Evolutionary conservation across 2,113 vertebrate species (phyloP).

Genomic region (Pantherophis guttatus): DNA sequence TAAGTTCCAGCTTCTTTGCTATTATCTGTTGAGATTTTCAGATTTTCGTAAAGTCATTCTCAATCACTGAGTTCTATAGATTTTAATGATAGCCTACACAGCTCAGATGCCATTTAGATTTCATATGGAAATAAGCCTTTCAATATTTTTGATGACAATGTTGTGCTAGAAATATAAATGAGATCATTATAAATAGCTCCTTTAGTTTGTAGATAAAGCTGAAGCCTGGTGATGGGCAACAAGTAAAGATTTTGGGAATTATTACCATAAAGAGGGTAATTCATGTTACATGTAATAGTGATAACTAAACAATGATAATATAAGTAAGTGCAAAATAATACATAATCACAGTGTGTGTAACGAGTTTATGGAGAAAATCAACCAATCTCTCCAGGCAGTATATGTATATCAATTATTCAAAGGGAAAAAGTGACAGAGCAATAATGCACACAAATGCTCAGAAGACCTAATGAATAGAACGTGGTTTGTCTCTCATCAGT

Average conservation of each 20-base stretch:
- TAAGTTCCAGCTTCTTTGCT: not conserved
- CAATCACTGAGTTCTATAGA: not conserved
- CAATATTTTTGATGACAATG: not conserved
- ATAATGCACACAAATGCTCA: not conserved
- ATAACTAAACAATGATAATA: not conserved
- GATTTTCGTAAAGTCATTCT: not conserved
- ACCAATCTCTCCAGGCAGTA: not conserved
- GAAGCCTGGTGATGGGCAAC: conserved; percentile 31
- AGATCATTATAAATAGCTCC: not conserved
- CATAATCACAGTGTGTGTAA: not conserved
- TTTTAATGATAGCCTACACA: not conserved
- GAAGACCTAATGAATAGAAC: not conserved
- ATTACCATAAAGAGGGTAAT: not conserved
- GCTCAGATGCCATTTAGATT: not conserved
- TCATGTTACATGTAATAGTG: not conserved
- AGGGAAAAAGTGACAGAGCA: not conserved
- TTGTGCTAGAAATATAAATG: not conserved
- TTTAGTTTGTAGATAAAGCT: conserved; percentile 11
- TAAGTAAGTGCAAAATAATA: not conserved
- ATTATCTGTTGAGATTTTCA: not conserved
- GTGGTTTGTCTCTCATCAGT: not conserved
- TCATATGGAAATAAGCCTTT: not conserved
- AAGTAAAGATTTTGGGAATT: conserved; percentile 32
- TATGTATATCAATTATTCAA: not conserved
- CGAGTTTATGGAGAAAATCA: not conserved